Evolutionary conservation across 2,888 invertebrate genomes (phyloP), one percentile per base, ranked within the genome.

Genomic region (Thalpophila matura): DNA sequence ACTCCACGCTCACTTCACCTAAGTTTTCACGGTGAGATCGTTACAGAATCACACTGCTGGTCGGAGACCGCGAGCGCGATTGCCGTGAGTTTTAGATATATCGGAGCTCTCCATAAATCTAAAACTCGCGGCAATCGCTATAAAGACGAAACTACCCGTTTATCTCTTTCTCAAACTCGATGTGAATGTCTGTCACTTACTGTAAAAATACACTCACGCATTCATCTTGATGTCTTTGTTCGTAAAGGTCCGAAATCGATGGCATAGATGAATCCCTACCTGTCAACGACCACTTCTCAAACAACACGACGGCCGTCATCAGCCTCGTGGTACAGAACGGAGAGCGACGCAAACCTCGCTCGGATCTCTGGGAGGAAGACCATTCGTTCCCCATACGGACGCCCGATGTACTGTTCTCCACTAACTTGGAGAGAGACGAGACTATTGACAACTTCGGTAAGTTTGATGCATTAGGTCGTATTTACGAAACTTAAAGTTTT

Each of bases 361-460:
- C 96, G 18, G 96, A 97, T 1, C 97, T 97, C 0, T 98, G 98
- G 98, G 95, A 97, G 54, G 96, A 96, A 9, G 97, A 97, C 82
- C 96, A 96, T 74, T 95, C 96, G 0, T 94, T 91, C 78, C 85
- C 92, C 0, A 80, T 92, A 0, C 77, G 95, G 16, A 92, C 93
- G 0, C 92, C 92, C 0, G 94, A 95, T 66, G 94, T 97, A 0
- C 90, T 98, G 1, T 98, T 98, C 88, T 96, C 97, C 4, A 97
- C 97, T 0, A 96, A 96, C 56, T 88, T 98, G 56, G 98, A 98
- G 87, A 96, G 97, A 90, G 98, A 98, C 67, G 98, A 98, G 88
- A 97, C 97, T 81, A 95, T 97, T 24, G 98, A 98, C 81, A 98
- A 97, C 86, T 98, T 98, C 86, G 97, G 97, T 97, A 84, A 91